phyloP scores from a whole-genome alignment of 2,113 vertebrate genomes.

The Oxyruncus cristatus region DNA sequence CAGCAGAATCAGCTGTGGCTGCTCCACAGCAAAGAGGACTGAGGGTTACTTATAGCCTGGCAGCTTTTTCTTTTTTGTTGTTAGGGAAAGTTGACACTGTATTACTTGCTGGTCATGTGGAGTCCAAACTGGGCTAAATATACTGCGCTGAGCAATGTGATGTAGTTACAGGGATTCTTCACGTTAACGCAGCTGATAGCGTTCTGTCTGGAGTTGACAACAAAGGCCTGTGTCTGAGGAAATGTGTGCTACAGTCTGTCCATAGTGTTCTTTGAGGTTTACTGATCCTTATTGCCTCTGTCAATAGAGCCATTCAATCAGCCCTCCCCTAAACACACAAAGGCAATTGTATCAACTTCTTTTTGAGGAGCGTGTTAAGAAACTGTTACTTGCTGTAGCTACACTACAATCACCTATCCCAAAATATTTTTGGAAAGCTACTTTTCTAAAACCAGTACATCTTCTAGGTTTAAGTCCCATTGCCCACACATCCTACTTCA shows the following conservation, averaged over 20 bases:
- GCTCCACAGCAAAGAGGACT: conserved; percentile 51
- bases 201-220: neutral
- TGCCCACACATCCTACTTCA: neutral
- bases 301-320: neutral
- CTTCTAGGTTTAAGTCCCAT: neutral
- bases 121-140: conserved; percentile 65
- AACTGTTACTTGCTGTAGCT: neutral
- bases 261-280: neutral
- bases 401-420: neutral
- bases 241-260: neutral
- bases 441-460: neutral
- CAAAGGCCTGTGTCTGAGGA: neutral
- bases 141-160: conserved; percentile 33
- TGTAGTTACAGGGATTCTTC: conserved; percentile 21
- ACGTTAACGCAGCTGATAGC: neutral
- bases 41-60: conserved; percentile 77
- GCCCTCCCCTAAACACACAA: neutral
- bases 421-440: neutral
- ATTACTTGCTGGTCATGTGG: conserved; percentile 14
- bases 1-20: conserved; percentile 59
- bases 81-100: conserved; percentile 57
- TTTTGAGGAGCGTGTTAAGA: neutral
- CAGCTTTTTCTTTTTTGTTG: neutral
- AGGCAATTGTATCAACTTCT: neutral
- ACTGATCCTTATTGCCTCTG: neutral